Percentiles rank a stretch among this genome's conserved stretches.
Evolutionary conservation across 2,113 vertebrate species (phyloP).

Genomic region (Australoheros scitulus): DNA sequence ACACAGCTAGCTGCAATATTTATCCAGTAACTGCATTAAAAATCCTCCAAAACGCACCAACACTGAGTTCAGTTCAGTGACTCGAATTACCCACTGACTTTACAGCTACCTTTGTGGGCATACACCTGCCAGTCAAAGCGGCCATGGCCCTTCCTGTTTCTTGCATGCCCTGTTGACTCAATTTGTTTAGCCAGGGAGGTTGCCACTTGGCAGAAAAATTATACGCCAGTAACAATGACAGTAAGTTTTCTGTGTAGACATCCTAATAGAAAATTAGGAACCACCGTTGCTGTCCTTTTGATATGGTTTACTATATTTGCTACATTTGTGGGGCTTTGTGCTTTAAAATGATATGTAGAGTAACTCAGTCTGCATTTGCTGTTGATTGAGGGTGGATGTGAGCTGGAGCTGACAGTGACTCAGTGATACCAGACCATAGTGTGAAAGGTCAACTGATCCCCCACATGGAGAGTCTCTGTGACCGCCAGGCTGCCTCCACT

Average conservation of each 20-base stretch:
- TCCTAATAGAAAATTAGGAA: too few species aligned
- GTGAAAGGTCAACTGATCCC: slow-evolving; percentile 41
- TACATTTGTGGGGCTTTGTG: not conserved
- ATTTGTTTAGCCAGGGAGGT: too few species aligned
- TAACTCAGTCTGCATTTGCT: not conserved
- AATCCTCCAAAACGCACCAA: not conserved
- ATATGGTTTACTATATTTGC: too few species aligned
- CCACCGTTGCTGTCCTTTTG: too few species aligned
- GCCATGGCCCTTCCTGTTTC: too few species aligned
- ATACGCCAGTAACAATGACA: too few species aligned
- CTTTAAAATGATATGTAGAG: not conserved
- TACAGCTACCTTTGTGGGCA: too few species aligned
- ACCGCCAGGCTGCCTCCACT: not conserved
- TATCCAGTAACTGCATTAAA: not conserved
- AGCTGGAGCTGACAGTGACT: not conserved
- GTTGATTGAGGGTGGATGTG: slow-evolving; percentile 19
- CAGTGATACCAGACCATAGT: not conserved
- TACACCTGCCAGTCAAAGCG: too few species aligned
- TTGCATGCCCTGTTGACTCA: too few species aligned
- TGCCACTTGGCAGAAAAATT: too few species aligned
- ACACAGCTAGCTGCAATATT: not conserved
- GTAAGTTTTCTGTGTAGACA: not conserved
- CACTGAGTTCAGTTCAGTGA: not conserved
- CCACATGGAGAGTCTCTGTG: slow-evolving; percentile 22
- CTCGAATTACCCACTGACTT: not conserved